phyloP scores from a whole-genome alignment of 2,888 invertebrate genomes.

The Trachelus stipa region DNA sequence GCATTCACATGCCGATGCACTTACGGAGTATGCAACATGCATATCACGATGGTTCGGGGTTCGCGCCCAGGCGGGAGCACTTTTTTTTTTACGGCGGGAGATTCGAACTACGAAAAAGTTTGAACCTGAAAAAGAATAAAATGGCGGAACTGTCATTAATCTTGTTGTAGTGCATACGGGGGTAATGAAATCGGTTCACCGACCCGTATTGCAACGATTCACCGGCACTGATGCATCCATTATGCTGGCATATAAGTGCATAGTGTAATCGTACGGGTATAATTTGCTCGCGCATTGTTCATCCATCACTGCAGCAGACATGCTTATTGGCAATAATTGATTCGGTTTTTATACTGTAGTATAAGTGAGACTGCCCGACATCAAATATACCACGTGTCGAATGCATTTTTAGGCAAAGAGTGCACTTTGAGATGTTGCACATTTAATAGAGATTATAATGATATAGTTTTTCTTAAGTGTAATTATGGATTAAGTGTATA shows the following conservation, averaged over 20 bases:
- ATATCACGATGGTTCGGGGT: background rate
- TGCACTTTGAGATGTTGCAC: background rate
- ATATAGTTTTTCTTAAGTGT: too few species aligned
- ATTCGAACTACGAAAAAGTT: background rate
- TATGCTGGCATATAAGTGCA: slow-evolving; percentile 26
- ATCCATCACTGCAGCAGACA: slow-evolving; percentile 42
- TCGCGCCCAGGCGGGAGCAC: background rate
- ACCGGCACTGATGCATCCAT: slow-evolving; percentile 28
- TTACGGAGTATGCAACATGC: background rate
- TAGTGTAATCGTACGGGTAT: slow-evolving; percentile 37
- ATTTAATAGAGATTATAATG: too few species aligned
- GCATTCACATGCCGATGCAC: background rate
- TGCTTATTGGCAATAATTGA: slow-evolving; percentile 57
- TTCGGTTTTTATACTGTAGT: slow-evolving; percentile 27
- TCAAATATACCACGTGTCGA: slow-evolving; percentile 7
- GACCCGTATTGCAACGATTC: slow-evolving; percentile 36
- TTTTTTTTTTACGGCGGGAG: background rate
- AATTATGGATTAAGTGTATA: background rate
- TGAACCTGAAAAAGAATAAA: slow-evolving; percentile 25
- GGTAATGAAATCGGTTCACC: slow-evolving; percentile 42
- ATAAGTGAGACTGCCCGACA: slow-evolving; percentile 41
- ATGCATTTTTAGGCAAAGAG: background rate
- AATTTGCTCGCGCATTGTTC: slow-evolving; percentile 57
- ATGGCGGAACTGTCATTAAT: slow-evolving; percentile 25
- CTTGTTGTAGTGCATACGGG: slow-evolving; percentile 30